phyloP scores from a whole-genome alignment of 2,888 invertebrate genomes.

The Rugalucina vietnamica region DNA sequence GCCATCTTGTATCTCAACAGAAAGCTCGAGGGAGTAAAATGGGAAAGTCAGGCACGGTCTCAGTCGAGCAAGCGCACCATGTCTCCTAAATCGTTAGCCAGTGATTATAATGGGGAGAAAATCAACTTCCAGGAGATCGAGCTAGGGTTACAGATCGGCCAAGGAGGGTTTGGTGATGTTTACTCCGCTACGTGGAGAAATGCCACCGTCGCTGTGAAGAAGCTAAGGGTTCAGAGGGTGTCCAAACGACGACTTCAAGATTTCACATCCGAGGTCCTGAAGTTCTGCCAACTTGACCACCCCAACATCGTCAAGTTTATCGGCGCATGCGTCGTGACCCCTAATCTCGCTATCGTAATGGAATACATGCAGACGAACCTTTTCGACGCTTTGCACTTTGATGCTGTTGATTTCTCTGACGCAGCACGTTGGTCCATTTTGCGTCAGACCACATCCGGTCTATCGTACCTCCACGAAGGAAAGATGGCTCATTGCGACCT shows the following conservation, averaged over 20 bases:
- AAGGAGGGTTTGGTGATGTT: slow-evolving; percentile 62
- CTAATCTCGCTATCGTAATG: slow-evolving; percentile 58
- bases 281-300: slow-evolving; percentile 50
- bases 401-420: slow-evolving; percentile 49
- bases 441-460: slow-evolving; percentile 38
- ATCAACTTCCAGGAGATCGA: slow-evolving; percentile 51
- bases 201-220: slow-evolving; percentile 60
- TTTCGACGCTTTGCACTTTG: slow-evolving; percentile 54
- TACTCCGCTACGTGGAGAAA: slow-evolving; percentile 54
- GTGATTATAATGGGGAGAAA: slow-evolving; percentile 34
- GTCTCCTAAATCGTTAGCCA: slow-evolving; percentile 32
- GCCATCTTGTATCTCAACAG: slow-evolving; percentile 21
- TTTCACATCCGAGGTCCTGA: slow-evolving; percentile 49
- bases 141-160: slow-evolving; percentile 52
- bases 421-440: slow-evolving; percentile 53
- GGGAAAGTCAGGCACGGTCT: background rate
- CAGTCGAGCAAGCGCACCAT: slow-evolving; percentile 21
- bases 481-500: slow-evolving; percentile 65
- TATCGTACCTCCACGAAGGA: slow-evolving; percentile 57
- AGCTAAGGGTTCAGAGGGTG: slow-evolving; percentile 46
- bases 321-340: slow-evolving; percentile 53
- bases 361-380: slow-evolving; percentile 63
- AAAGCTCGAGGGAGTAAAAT: slow-evolving; percentile 17
- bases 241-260: slow-evolving; percentile 43
- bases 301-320: slow-evolving; percentile 59